Conservation (phyloP, 2,888 invertebrate species). For the Synergus japonicus region DNA sequence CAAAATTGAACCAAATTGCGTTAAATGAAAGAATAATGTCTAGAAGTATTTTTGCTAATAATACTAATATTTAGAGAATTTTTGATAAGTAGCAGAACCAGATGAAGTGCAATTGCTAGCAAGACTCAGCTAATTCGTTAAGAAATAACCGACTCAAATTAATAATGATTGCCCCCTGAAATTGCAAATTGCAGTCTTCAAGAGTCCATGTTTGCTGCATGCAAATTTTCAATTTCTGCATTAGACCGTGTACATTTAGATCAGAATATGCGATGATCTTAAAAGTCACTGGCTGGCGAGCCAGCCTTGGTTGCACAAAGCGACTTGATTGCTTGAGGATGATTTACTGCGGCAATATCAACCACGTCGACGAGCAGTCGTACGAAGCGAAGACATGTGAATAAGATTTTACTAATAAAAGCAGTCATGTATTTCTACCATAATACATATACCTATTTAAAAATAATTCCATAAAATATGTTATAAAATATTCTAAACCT, state of each 20-base stretch:
- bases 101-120: not conserved
- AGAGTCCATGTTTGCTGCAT: not conserved
- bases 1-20: slow-evolving; percentile 14
- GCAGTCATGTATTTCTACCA: not conserved
- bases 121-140: not conserved
- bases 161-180: slow-evolving; percentile 2
- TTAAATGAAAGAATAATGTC: not conserved
- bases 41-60: not conserved
- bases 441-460: too few species aligned
- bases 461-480: too few species aligned
- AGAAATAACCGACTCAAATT: slow-evolving; percentile 14
- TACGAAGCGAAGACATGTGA: not conserved
- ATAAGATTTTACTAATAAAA: slow-evolving; percentile 20
- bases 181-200: slow-evolving; percentile 12
- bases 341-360: slow-evolving; percentile 25
- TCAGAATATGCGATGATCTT: slow-evolving; percentile 27
- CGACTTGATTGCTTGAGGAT: slow-evolving; percentile 25
- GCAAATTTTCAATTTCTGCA: slow-evolving; percentile 14
- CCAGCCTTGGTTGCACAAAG: slow-evolving; percentile 6
- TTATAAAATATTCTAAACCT: too few species aligned
- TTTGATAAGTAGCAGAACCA: not conserved
- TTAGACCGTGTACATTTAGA: slow-evolving; percentile 1
- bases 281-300: slow-evolving; percentile 1
- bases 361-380: not conserved
- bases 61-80: too few species aligned